Evolutionary conservation across 1,140 invertebrate species (phyloP), one percentile per base, ranked within the genome.

Genomic region (Listronotus oregonensis): DNA sequence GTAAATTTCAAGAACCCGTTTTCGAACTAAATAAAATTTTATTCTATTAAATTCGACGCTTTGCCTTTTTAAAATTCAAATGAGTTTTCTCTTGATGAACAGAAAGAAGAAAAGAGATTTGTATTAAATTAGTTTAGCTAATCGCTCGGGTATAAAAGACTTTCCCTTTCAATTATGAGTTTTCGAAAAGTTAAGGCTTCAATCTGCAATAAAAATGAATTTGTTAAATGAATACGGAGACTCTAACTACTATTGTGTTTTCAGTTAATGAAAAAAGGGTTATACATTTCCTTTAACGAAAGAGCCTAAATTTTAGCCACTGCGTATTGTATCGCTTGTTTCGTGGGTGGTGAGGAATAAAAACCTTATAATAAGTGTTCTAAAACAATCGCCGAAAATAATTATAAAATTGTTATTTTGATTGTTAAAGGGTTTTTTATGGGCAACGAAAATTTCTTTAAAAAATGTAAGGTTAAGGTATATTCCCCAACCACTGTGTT

Each of bases 141-240:
- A 50, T 50, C 47, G 47, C 21, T 18, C 15, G 47, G 12, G 47
- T 21, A 50, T 50, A 50, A 50, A 50, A 27, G 47, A 50, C 21
- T 50, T 50, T 50, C 47, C 47, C 18, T 50, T 50, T 50, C 47
- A 50, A 50, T 50, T 50, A 50, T 50, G 17, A 50, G 47, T 50
- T 50, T 50, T 50, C 18, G 8, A 17, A 50, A 50, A 50, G 6
- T 50, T 50, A 50, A 50, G 18, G 12, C 47, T 18, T 31, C 47
- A 50, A 31, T 50, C 47, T 31, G 47, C 18, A 50, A 50, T 50
- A 50, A 50, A 50, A 50, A 50, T 50, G 27, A 50, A 31, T 18
- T n/a, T 18, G 17, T 9, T 9, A n/a, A 50, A 50, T 31, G 11
- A 50, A 31, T 50, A 50, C 47, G 21, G 18, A n/a, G 27, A 50